These are phyloP conservation scores for Hemistola chrysoprasaria DNA, from an alignment of 2,888 invertebrate species.

Conservation along the genomic window DNA sequence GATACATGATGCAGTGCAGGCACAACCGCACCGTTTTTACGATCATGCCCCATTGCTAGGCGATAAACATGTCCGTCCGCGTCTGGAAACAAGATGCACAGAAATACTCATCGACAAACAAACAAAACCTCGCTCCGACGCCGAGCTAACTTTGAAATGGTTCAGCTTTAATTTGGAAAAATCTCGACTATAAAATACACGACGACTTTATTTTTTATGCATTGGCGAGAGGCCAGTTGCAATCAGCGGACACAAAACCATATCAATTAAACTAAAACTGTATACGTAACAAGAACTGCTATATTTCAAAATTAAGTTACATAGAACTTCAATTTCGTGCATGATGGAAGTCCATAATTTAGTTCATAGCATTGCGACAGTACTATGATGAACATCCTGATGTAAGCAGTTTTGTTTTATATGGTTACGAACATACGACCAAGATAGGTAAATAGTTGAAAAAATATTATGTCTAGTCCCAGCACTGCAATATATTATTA, in stretches of 20 bases:
- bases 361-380: no score
- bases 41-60: slow-evolving; percentile 54
- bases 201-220: slow-evolving; percentile 22
- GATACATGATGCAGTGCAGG: slow-evolving; percentile 49
- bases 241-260: slow-evolving; percentile 35
- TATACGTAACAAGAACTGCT: slow-evolving; percentile 25
- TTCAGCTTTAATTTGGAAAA: slow-evolving; percentile 25
- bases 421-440: no score
- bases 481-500: slow-evolving; percentile 41
- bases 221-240: slow-evolving; percentile 50
- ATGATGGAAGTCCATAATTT: no score
- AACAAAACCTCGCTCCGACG: slow-evolving; percentile 42
- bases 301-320: slow-evolving; percentile 4
- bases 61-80: slow-evolving; percentile 66
- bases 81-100: slow-evolving; percentile 58
- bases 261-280: slow-evolving; percentile 37
- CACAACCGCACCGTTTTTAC: slow-evolving; percentile 58
- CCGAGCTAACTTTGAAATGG: slow-evolving; percentile 32
- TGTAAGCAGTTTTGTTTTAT: background rate
- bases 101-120: slow-evolving; percentile 63
- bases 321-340: slow-evolving; percentile 2
- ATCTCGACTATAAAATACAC: slow-evolving; percentile 11
- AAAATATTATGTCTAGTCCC: slow-evolving; percentile 33
- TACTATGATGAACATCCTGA: slow-evolving; percentile 1
- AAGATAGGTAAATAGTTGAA: slow-evolving; percentile 12